Base-by-base conservation (phyloP, 2,888 invertebrate species). In the Leptopilina drosophilae region DNA sequence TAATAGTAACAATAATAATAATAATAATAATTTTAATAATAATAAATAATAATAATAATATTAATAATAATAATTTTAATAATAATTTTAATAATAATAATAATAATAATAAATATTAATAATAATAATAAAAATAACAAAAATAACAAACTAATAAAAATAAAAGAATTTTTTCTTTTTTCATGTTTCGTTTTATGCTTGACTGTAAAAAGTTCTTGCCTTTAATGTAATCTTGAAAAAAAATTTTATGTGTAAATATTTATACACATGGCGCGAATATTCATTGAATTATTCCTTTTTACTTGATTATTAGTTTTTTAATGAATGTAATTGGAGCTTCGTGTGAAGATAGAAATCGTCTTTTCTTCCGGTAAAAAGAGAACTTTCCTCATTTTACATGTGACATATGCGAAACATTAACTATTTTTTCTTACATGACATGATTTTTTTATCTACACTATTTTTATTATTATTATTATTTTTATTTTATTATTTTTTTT, bases 241-340 rank as follows among this genome's bases (percentile, higher is more conserved):
- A 15, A 20, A 20, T 62, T 20, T 62, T 9, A 20, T 20, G 62
- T 20, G 15, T n/a, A 59, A 59, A 59, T 15, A 59, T 59, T 62
- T 62, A 20, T 62, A 20, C 62, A 62, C 3, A 7, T 20, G 15
- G 49, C 9, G 20, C 62, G 9, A 20, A 8, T 62, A 15, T 62
- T 62, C 15, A 62, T 62, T 62, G 62, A n/a, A 62, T 59, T 1
- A 20, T 20, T 8, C 15, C 20, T 15, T 20, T 62, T 42, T 20
- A 62, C 62, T 15, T 62, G 62, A 20, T 62, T 62, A 62, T 62
- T 62, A 62, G 15, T 62, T 62, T 62, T 62, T 20, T 62, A 62
- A 62, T 62, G 15, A 62, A 62, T 9, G 20, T 62, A 62, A 15
- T 15, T 15, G 20, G 62, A 62, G 20, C 20, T 62, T 9, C 20